Conservation (phyloP, 2,113 vertebrate species). For the Xenopus laevis region DNA sequence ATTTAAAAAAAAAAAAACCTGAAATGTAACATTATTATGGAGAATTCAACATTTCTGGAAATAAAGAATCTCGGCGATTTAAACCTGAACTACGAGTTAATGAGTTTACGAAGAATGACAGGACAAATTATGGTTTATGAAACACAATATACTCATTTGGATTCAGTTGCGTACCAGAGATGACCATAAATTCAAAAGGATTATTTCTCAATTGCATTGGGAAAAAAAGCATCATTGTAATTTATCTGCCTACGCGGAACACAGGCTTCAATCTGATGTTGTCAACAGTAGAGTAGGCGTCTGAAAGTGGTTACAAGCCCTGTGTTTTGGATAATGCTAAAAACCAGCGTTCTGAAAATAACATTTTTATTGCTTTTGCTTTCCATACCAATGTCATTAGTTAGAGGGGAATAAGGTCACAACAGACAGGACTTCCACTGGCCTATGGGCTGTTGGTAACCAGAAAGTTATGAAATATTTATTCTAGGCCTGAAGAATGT, state of each 20-base stretch:
- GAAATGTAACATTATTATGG: no score
- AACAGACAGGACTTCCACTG: not conserved
- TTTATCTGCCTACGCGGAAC: slow-evolving; percentile 30
- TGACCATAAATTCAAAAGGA: slow-evolving; percentile 11
- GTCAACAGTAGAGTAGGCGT: slow-evolving; percentile 30
- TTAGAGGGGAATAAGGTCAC: slow-evolving; percentile 40
- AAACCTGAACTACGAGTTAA: no score
- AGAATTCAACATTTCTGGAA: no score
- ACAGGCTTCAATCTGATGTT: slow-evolving; percentile 27
- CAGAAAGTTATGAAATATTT: no score
- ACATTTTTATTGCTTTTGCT: slow-evolving; percentile 29
- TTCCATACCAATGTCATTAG: slow-evolving; percentile 17
- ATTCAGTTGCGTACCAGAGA: not conserved
- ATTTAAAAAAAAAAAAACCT: no score
- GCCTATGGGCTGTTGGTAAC: no score
- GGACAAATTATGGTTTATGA: no score
- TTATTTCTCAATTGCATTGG: not conserved
- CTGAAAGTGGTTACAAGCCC: slow-evolving; percentile 44
- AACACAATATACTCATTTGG: not conserved
- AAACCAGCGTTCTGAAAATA: slow-evolving; percentile 45
- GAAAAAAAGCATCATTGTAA: slow-evolving; percentile 44
- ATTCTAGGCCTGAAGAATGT: no score
- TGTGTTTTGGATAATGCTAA: slow-evolving; percentile 43
- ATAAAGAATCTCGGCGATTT: no score
- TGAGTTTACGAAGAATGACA: no score